Evolutionary conservation across 1,140 invertebrate genomes (phyloP).

Genomic region (Teleogryllus occipitalis): DNA sequence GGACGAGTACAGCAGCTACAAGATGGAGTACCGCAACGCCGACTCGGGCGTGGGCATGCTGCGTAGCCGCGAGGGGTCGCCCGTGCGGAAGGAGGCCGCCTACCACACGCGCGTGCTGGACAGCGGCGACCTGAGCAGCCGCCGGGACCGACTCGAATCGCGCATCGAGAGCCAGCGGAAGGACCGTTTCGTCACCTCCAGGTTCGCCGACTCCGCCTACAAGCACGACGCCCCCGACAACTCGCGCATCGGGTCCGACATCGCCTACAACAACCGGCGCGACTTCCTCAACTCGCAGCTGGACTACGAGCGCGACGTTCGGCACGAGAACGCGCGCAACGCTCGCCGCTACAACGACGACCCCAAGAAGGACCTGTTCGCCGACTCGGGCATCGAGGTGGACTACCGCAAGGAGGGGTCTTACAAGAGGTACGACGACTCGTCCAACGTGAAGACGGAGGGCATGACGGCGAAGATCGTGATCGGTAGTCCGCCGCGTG

Average conservation of each 20-base stretch:
- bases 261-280: constrained; percentile 10
- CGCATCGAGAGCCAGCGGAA: constrained; percentile 37
- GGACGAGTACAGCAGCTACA: neutral
- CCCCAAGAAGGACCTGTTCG: constrained; percentile 48
- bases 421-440: constrained; percentile 22
- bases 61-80: neutral
- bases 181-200: constrained; percentile 2
- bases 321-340: neutral
- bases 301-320: constrained; percentile 12
- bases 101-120: constrained; percentile 17
- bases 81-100: neutral
- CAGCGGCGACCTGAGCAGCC: constrained; percentile 53
- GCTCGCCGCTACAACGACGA: neutral
- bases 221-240: neutral
- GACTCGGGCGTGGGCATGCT: neutral
- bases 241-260: neutral
- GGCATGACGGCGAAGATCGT: constrained; percentile 14
- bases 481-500: too few relatives aligned
- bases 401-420: constrained; percentile 48
- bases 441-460: constrained; percentile 22
- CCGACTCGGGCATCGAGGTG: constrained; percentile 64
- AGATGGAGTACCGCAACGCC: neutral
- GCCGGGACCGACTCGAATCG: constrained; percentile 64
- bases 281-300: constrained; percentile 18
- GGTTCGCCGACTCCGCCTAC: neutral